Base-by-base conservation (phyloP, 1,140 invertebrate species). In the Brachionus koreanus region DNA sequence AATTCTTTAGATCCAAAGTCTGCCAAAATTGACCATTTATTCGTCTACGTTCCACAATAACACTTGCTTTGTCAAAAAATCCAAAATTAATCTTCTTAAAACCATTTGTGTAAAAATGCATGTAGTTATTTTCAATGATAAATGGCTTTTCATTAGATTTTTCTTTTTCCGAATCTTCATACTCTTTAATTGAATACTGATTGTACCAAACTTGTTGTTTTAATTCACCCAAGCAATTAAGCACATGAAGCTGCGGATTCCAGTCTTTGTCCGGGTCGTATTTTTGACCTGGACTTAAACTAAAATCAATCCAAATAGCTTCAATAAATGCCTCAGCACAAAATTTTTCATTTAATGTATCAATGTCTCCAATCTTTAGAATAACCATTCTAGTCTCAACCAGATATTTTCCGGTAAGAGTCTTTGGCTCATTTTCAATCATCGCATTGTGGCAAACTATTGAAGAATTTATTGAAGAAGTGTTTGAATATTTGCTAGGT, bases 301-400 rank as follows among this genome's bases (percentile, higher is more conserved):
- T 46, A 43, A 46, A 46, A 49, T 74, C 83, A 5, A 39, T 39
- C 83, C 83, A 84, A 33, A 29, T 69, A n/a, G 82, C 82, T 61
- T 83, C 67, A 9, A 83, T 63, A 52, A 83, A 82, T 10, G 77
- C 82, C 61, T 84, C 84, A 0, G 84, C 83, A 63, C 83, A 52
- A 74, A 76, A 84, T 35, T 79, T 77, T 19, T 84, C 84, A 52
- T 83, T 83, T 37, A 84, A 46, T 13, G 84, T 84, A 49, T 84
- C 82, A 49, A 84, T 83, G 42, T 84, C 83, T 10, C 83, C 83
- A 19, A 84, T 81, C 81, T 84, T 84, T 35, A 84, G 23, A 37
- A 84, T 83, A 19, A 77, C 82, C 7, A 76, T 52, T 33, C 81
- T 33, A 3, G 39, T 57, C 23, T 77, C 74, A 35, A 77, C 74